A percentile compares a stretch with the other conserved stretches of the same genome.
Evolutionary conservation across 2,113 vertebrate species (phyloP).

Genomic region (Tyto alba): DNA sequence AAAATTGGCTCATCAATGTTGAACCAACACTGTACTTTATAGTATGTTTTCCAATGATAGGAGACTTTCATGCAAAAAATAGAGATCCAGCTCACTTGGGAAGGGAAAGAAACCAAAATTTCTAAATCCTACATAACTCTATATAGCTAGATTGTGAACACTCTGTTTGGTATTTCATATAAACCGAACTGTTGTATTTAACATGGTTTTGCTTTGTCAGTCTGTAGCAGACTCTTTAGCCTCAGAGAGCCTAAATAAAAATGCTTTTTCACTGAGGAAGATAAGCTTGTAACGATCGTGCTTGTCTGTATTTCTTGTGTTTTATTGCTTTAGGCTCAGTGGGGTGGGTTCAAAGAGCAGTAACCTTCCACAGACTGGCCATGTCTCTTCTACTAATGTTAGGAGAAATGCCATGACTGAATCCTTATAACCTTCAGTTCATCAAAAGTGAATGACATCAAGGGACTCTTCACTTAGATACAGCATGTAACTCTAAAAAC

Average conservation of each 20-base stretch:
- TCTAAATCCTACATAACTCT: neutral
- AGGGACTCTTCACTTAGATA: neutral
- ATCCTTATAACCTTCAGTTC: neutral
- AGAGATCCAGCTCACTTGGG: neutral
- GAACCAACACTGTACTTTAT: conserved; percentile 18
- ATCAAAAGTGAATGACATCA: neutral
- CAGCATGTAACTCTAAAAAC: neutral
- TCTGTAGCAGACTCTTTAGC: neutral
- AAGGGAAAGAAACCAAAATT: neutral
- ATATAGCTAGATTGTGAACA: neutral
- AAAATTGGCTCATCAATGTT: conserved; percentile 15
- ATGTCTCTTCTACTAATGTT: neutral
- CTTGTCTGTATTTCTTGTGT: neutral
- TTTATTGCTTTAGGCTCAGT: neutral
- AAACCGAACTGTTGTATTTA: neutral
- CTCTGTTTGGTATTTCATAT: neutral
- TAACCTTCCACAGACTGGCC: neutral
- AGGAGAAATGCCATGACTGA: neutral
- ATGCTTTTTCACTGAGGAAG: neutral
- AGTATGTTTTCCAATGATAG: neutral
- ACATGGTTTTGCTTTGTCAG: neutral
- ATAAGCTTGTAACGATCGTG: neutral
- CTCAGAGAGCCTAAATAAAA: neutral
- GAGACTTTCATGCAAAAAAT: neutral
- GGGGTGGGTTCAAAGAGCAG: neutral